These are phyloP conservation scores for Fulmarus glacialis DNA, from an alignment of 2,113 vertebrate species.

Conservation along the genomic window DNA sequence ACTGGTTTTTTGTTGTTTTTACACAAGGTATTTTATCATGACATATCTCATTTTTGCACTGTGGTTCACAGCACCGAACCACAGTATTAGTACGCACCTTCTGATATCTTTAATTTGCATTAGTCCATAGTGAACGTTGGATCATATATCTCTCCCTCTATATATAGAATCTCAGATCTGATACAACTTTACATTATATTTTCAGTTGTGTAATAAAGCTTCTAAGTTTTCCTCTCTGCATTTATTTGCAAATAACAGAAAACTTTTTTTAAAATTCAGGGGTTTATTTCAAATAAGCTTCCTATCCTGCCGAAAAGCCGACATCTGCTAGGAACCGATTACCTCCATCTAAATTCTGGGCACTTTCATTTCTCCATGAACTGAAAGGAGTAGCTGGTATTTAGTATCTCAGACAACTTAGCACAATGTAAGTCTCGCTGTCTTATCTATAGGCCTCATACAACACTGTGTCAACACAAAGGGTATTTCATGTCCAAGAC, in stretches of 20 bases:
- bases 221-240: neutral
- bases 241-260: neutral
- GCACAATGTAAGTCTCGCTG: neutral
- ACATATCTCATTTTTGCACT: neutral
- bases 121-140: neutral
- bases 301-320: neutral
- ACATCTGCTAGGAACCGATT: neutral
- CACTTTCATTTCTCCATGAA: neutral
- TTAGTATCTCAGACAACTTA: neutral
- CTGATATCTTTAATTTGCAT: neutral
- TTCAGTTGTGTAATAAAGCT: neutral
- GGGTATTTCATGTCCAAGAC: neutral
- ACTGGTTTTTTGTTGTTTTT: neutral
- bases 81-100: neutral
- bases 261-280: neutral
- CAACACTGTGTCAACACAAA: neutral
- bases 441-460: neutral
- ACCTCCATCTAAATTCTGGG: neutral
- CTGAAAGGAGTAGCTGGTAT: neutral
- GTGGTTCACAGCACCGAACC: neutral
- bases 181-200: neutral
- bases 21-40: neutral
- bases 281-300: neutral
- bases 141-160: neutral
- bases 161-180: neutral